A percentile compares a stretch with the other conserved stretches of the same genome.
These are phyloP conservation scores for Poecilia gillii DNA, from an alignment of 2,797 vertebrate species.

Conservation along the genomic window DNA sequence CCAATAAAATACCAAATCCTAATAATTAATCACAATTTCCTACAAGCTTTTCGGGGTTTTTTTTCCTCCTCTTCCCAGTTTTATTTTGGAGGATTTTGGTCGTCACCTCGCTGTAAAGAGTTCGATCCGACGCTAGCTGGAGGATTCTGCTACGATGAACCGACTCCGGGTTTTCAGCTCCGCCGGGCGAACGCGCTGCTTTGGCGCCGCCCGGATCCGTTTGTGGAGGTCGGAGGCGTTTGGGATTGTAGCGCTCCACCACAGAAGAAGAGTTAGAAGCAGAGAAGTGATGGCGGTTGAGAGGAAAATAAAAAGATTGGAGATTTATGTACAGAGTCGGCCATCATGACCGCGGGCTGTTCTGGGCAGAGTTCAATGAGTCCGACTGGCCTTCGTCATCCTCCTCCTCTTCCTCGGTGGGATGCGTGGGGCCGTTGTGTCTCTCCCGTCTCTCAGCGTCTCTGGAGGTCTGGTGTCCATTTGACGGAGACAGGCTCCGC, in stretches of 20 bases:
- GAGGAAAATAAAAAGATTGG: conserved; percentile 47
- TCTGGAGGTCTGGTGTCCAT: conserved; percentile 87
- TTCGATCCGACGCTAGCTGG: conserved; percentile 4
- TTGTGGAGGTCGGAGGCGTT: neutral
- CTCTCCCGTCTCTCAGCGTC: conserved; percentile 79
- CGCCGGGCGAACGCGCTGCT: neutral
- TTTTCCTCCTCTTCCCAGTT: neutral
- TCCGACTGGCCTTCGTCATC: conserved; percentile 87
- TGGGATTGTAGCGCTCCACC: conserved; percentile 30
- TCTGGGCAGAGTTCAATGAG: conserved; percentile 95
- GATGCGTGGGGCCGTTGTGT: conserved; percentile 72
- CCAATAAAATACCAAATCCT: conserved; percentile 5
- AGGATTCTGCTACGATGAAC: conserved; percentile 44
- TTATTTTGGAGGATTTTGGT: neutral
- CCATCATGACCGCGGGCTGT: conserved; percentile 90
- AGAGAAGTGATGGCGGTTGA: conserved; percentile 6
- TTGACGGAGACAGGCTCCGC: conserved; percentile 85
- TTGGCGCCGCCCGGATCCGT: neutral
- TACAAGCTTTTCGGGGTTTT: neutral
- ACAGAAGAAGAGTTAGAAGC: conserved; percentile 50
- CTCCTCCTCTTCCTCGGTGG: conserved; percentile 61
- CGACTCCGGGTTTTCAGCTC: conserved; percentile 3
- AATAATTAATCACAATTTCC: conserved; percentile 1
- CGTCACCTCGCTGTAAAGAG: conserved; percentile 21
- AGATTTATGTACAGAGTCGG: conserved; percentile 58